Conservation (phyloP, 1,140 invertebrate species). For the Pantala flavescens region DNA sequence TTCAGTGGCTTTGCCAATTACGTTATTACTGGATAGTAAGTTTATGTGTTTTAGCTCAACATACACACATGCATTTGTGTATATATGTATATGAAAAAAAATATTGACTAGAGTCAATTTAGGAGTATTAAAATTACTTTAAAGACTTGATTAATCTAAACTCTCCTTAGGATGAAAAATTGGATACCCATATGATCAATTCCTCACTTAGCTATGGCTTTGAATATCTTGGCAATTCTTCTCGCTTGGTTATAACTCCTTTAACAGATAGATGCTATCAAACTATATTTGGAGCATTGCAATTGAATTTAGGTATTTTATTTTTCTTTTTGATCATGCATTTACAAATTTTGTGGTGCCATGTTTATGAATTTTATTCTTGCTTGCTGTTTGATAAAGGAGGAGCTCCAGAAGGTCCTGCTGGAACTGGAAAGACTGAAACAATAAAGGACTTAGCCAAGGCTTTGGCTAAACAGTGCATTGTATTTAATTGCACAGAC, state of each 20-base stretch:
- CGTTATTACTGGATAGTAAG: conserved; percentile 90
- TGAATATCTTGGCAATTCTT: conserved; percentile 86
- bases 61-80: conserved; percentile 14
- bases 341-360: conserved; percentile 21
- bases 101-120: no score
- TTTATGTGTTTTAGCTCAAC: conserved; percentile 18
- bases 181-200: conserved; percentile 86
- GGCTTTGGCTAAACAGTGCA: conserved; percentile 90
- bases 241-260: conserved; percentile 76
- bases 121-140: no score
- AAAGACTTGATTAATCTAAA: conserved; percentile 17
- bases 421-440: conserved; percentile 93
- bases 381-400: conserved; percentile 31
- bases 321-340: not conserved
- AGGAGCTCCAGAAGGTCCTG: conserved; percentile 88
- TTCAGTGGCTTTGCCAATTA: conserved; percentile 84
- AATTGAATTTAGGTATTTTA: conserved; percentile 50
- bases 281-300: conserved; percentile 82
- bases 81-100: no score
- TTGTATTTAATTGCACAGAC: conserved; percentile 93
- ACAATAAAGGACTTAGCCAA: conserved; percentile 95
- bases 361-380: not conserved
- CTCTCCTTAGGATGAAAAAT: conserved; percentile 47
- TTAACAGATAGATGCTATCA: conserved; percentile 86
- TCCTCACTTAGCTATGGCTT: conserved; percentile 83